Conservation (phyloP, 23 tunicate genomes). For the Phallusia fumigata region DNA sequence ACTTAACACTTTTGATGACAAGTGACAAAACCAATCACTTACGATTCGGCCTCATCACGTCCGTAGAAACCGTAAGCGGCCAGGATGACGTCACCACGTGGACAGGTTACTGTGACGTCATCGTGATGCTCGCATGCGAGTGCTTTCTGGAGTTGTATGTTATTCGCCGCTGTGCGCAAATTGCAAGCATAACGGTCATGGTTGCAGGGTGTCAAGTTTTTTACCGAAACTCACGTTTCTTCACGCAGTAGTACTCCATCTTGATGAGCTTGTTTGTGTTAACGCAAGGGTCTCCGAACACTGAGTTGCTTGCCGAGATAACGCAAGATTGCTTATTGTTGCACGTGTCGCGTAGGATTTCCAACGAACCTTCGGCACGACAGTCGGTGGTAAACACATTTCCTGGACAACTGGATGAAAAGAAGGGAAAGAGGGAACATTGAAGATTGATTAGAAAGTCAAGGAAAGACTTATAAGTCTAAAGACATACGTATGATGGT, state of each 20-base stretch:
- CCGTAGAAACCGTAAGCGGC: neutral
- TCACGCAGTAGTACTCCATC: neutral
- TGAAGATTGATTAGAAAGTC: too few species aligned
- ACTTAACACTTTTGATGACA: neutral
- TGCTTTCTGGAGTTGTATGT: neutral
- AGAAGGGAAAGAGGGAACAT: too few species aligned
- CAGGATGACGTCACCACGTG: neutral
- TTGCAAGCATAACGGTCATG: too few species aligned
- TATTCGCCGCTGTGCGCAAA: neutral
- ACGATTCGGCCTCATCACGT: neutral
- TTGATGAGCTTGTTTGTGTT: neutral
- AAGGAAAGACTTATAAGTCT: neutral
- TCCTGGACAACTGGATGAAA: neutral
- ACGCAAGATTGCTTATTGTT: neutral
- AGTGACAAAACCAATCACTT: neutral
- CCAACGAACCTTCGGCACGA: neutral
- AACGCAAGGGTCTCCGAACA: neutral
- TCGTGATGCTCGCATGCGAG: neutral
- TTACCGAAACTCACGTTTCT: neutral
- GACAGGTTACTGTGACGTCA: neutral
- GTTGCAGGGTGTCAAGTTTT: too few species aligned
- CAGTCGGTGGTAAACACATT: neutral
- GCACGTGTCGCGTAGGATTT: neutral
- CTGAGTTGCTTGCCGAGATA: neutral
- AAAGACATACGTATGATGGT: neutral